phyloP scores from a whole-genome alignment of 1,140 invertebrate genomes.

The Drosophila ananassae region DNA sequence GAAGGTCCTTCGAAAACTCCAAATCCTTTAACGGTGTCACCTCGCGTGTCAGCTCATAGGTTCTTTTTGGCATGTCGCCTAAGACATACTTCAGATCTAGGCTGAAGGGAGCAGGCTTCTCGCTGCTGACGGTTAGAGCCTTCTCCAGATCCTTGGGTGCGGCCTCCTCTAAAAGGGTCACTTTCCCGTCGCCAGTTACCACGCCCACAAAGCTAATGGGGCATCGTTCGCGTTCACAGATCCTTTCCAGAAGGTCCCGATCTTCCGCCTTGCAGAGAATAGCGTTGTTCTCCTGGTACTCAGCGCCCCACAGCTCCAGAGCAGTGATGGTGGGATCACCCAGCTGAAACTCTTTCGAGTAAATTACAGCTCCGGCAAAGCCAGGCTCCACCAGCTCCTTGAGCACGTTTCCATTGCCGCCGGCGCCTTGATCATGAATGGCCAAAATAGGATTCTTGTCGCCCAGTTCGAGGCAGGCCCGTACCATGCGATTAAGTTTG shows the following conservation, averaged over 20 bases:
- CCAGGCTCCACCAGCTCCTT: constrained; percentile 97
- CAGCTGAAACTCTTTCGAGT: constrained; percentile 93
- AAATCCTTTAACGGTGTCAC: constrained; percentile 22
- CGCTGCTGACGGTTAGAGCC: constrained; percentile 55
- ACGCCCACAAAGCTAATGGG: constrained; percentile 96
- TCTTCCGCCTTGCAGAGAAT: constrained; percentile 90
- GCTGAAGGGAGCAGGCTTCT: constrained; percentile 87
- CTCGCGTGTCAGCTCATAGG: constrained; percentile 83
- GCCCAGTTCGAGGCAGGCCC: constrained; percentile 94
- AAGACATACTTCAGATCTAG: constrained; percentile 95
- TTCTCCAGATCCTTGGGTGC: constrained; percentile 82
- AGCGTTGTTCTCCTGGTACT: constrained; percentile 99
- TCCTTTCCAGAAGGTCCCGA: constrained; percentile 87
- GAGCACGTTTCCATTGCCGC: constrained; percentile 98
- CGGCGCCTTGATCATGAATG: constrained; percentile 90
- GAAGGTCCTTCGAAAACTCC: constrained; percentile 46
- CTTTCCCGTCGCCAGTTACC: constrained; percentile 94
- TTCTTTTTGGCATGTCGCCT: constrained; percentile 88
- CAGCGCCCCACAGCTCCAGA: constrained; percentile 98
- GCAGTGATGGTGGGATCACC: constrained; percentile 97
- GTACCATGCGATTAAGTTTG: constrained; percentile 96
- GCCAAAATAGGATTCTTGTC: constrained; percentile 94
- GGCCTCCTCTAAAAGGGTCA: constrained; percentile 89
- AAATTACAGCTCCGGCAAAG: constrained; percentile 93
- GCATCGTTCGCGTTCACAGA: constrained; percentile 94